Evolutionary conservation across 2,888 invertebrate species (phyloP).

Genomic region (Pandemis cinnamomeana): DNA sequence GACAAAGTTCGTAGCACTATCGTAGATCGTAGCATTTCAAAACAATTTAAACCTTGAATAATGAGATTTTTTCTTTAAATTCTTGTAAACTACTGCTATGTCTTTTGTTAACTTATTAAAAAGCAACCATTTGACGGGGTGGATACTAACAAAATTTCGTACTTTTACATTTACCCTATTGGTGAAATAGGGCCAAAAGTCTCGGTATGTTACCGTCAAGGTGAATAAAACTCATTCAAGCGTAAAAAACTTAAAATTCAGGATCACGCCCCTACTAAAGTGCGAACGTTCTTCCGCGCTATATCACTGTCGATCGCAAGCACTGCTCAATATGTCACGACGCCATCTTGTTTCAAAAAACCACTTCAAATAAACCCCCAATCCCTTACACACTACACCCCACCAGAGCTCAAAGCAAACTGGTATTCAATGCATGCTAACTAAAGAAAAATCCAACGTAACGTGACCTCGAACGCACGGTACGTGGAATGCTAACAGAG

Average conservation of each 20-base stretch:
- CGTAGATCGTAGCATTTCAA: too few relatives aligned
- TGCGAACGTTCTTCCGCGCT: slow-evolving; percentile 43
- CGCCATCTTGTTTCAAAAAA: slow-evolving; percentile 45
- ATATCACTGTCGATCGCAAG: slow-evolving; percentile 46
- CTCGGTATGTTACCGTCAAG: slow-evolving; percentile 2
- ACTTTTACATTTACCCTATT: too few relatives aligned
- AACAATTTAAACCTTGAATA: too few relatives aligned
- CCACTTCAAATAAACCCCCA: not conserved
- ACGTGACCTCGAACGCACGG: not conserved
- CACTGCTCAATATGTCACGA: slow-evolving; percentile 46
- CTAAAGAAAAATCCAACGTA: not conserved
- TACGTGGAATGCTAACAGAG: not conserved
- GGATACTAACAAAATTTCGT: too few relatives aligned
- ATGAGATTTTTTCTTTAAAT: too few relatives aligned
- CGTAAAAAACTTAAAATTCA: slow-evolving; percentile 34
- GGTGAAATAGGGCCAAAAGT: not conserved
- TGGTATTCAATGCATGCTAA: not conserved
- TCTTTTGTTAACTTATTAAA: too few relatives aligned
- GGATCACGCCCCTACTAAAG: slow-evolving; percentile 26
- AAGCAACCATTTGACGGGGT: too few relatives aligned
- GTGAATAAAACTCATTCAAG: not conserved
- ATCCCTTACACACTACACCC: not conserved
- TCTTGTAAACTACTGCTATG: too few relatives aligned
- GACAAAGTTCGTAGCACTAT: slow-evolving; percentile 3
- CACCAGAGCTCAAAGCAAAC: slow-evolving; percentile 1